phyloP scores from a whole-genome alignment of 2,113 vertebrate species.

The Noctilio leporinus region DNA sequence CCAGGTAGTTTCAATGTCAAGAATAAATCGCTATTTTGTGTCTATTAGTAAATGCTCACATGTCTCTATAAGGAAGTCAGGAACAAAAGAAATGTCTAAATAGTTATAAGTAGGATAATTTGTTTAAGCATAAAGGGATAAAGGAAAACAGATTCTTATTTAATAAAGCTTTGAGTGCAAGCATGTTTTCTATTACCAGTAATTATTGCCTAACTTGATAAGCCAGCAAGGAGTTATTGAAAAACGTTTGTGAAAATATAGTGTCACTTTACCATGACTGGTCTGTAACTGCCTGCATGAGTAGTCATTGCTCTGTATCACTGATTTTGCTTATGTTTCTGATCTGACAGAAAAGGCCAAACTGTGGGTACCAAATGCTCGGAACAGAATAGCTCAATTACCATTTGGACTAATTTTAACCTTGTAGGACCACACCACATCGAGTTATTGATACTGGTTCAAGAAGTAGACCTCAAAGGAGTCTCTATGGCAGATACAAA shows the following conservation, averaged over 20 bases:
- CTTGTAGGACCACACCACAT: slow-evolving; percentile 37
- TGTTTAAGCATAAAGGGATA: slow-evolving; percentile 31
- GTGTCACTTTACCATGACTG: slow-evolving; percentile 11
- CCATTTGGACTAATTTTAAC: slow-evolving; percentile 51
- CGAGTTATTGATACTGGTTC: slow-evolving; percentile 61
- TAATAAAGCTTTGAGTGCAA: slow-evolving; percentile 46
- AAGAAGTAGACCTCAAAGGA: slow-evolving; percentile 41
- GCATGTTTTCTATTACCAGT: slow-evolving; percentile 9
- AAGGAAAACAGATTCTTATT: slow-evolving; percentile 33
- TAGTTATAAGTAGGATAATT: slow-evolving; percentile 26
- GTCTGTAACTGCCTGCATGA: neutral
- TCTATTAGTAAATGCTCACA: neutral
- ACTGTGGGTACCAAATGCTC: neutral
- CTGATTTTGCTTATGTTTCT: slow-evolving; percentile 36
- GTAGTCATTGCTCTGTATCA: slow-evolving; percentile 1
- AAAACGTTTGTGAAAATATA: slow-evolving; percentile 66
- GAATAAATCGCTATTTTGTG: neutral
- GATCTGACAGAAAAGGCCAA: slow-evolving; percentile 38
- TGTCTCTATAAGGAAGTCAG: neutral
- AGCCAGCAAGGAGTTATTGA: slow-evolving; percentile 45
- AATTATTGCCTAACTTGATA: slow-evolving; percentile 56
- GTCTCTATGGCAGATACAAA: slow-evolving; percentile 30
- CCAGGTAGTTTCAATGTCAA: neutral
- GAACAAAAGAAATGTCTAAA: slow-evolving; percentile 18
- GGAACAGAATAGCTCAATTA: slow-evolving; percentile 5